Evolutionary conservation across 2,797 vertebrate species (phyloP).

Genomic region (Pangasius djambal): DNA sequence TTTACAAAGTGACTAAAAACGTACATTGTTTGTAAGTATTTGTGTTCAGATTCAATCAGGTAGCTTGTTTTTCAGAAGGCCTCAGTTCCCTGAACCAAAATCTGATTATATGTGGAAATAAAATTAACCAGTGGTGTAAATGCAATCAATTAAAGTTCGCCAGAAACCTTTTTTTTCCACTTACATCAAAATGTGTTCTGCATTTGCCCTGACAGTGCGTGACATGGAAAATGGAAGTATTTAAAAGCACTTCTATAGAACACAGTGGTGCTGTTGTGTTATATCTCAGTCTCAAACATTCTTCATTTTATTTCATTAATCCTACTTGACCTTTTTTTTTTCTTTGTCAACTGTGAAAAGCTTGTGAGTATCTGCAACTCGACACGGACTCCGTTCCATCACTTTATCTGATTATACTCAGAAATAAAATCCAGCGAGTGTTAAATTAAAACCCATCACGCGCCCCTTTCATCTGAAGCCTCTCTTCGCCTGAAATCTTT

Average conservation of each 20-base stretch:
- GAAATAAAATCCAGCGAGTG: neutral
- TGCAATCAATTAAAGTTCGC: neutral
- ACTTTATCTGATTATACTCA: conserved; percentile 6
- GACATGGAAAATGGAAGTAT: neutral
- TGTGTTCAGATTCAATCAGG: neutral
- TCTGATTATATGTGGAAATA: neutral
- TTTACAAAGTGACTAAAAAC: neutral
- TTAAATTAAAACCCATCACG: neutral
- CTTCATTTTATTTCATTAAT: neutral
- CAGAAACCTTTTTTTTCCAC: neutral
- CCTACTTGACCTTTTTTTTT: no score
- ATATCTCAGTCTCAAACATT: neutral
- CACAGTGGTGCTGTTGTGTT: neutral
- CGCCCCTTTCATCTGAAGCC: conserved; percentile 10
- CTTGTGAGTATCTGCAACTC: neutral
- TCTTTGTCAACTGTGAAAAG: neutral
- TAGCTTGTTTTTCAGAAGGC: neutral
- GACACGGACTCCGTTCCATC: neutral
- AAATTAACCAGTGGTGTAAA: neutral
- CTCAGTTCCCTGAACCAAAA: neutral
- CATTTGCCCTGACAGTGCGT: neutral
- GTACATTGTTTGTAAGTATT: neutral
- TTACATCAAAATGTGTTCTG: neutral
- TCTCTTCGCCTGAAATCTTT: conserved; percentile 17
- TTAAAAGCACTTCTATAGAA: neutral